These are phyloP conservation scores for Nothoprocta pentlandii DNA, from an alignment of 2,113 vertebrate species.

Conservation along the genomic window DNA sequence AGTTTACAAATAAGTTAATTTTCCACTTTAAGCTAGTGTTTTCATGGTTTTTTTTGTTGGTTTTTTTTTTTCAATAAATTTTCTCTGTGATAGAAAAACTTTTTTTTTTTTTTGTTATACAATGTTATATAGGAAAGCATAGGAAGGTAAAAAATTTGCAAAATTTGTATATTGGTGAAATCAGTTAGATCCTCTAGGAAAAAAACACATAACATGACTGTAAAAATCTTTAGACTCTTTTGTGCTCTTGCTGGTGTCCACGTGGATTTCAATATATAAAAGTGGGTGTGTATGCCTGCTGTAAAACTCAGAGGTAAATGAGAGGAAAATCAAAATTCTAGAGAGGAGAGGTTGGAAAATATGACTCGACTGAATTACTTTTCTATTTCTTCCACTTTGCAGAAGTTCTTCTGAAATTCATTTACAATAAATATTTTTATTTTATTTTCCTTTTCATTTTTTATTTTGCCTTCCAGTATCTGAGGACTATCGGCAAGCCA, in stretches of 20 bases:
- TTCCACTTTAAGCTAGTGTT: not conserved
- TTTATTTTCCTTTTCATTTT: not conserved
- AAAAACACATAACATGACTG: not conserved
- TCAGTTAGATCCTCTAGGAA: not conserved
- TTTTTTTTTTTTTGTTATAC: not conserved
- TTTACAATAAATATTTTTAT: constrained; percentile 51
- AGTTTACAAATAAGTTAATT: not conserved
- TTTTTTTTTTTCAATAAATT: not conserved
- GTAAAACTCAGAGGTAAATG: not conserved
- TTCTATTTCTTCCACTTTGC: constrained; percentile 6
- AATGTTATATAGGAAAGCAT: not conserved
- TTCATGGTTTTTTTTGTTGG: not conserved
- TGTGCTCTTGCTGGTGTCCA: not conserved
- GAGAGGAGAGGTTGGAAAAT: not conserved
- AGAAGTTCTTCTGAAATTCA: constrained; percentile 25
- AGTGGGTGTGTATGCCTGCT: accelerated
- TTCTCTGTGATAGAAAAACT: not conserved
- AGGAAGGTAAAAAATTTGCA: not conserved
- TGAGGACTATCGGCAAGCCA: constrained; percentile 22
- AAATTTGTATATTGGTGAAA: not conserved
- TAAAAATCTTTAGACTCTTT: not conserved
- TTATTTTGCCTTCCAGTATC: constrained; percentile 15
- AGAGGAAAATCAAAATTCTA: not conserved
- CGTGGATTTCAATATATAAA: not conserved
- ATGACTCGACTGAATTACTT: not conserved